Base-by-base conservation (phyloP, 92 coral and sea anemone genomes). In the Plumapathes pennacea region DNA sequence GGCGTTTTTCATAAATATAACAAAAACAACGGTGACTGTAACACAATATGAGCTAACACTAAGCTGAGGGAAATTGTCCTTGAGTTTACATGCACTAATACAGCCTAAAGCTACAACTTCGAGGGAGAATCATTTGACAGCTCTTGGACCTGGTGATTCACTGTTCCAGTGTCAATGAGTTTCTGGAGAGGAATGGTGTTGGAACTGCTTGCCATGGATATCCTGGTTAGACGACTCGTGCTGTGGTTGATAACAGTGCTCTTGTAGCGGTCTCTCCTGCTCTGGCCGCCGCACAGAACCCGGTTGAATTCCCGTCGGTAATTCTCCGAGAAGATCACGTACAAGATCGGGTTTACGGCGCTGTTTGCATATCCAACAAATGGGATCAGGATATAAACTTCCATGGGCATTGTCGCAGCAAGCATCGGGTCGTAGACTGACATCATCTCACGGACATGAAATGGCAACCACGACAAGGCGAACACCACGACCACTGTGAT, bases 301-400 rank as follows among this genome's bases (percentile, higher is more conserved):
- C 85, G 66, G 7, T 71, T 46, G 64, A 84, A 77, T 46, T 84
- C 90, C 18, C 76, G 90, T 10, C 82, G 85, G 49, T 71, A 84
- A 11, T 84, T 84, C 47, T 66, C 85, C 14, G 90, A 84, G 46
- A 84, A 84, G 13, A 78, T 49, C 14, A 84, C 85, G 29, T 84
- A 84, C 17, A 84, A 55, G 14, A 84, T 64, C 8, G 90, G 90
- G 41, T 84, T 84, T 31, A 84, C 67, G 14, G 90, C 90, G 15
- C 81, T 55, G 57, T 84, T 84, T 5, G 77, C 77, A 32, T 57
- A 84, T 9, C 85, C 90, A 41, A 77, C 37, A 76, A 80, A 84
- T 0, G 90, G 90, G 26, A 54, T 42, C 8, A 78, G 51, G 38
- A 77, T 5, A 10, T 13, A 5, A 17, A 71, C 17, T 25, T 62